Evolutionary conservation across 2,113 vertebrate species (phyloP).

Genomic region (Hiodon tergisus): DNA sequence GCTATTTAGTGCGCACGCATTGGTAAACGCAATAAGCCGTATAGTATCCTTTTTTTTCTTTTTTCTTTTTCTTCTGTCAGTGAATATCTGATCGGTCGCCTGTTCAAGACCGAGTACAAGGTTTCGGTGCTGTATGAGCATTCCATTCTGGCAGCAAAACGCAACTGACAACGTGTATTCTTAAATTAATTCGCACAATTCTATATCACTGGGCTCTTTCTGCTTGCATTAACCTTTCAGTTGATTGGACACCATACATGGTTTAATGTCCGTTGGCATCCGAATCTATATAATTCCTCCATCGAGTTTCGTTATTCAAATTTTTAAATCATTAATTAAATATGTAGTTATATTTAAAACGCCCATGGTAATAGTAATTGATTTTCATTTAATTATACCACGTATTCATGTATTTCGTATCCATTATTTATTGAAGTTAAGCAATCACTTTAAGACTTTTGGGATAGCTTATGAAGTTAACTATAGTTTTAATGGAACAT

Average conservation of each 20-base stretch:
- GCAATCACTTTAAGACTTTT: no score
- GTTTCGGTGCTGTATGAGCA: background rate
- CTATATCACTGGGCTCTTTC: background rate
- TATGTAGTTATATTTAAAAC: background rate
- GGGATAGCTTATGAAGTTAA: no score
- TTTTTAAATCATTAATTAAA: background rate
- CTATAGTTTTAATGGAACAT: no score
- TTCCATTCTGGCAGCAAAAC: no score
- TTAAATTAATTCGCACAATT: no score
- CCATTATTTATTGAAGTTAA: no score
- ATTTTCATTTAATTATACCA: background rate
- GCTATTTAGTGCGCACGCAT: background rate
- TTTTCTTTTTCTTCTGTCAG: background rate
- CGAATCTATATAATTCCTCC: background rate
- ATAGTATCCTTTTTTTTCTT: background rate
- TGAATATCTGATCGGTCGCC: background rate
- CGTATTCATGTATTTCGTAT: no score
- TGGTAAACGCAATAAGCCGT: conserved; percentile 6
- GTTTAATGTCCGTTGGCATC: no score
- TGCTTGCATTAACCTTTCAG: background rate
- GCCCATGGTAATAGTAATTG: background rate
- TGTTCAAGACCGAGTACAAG: background rate
- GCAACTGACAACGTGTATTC: no score
- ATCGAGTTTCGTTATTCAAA: background rate
- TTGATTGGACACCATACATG: no score